These are phyloP conservation scores for Venustaconcha ellipsiformis DNA, from an alignment of 1,140 invertebrate genomes.

Conservation along the genomic window DNA sequence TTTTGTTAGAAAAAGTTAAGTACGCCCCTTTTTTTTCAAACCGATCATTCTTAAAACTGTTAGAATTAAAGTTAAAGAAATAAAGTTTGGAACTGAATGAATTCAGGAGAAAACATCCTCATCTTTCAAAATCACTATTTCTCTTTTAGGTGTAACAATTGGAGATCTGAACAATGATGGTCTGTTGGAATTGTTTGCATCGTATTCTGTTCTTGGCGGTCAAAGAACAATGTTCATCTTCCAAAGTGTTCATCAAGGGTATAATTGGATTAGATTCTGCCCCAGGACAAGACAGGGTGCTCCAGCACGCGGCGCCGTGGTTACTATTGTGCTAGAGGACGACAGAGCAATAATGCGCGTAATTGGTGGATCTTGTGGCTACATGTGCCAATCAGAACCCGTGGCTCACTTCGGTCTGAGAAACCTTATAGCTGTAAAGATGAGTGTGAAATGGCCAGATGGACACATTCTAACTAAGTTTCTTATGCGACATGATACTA, in stretches of 20 bases:
- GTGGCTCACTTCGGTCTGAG: constrained; percentile 27
- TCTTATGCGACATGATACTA: constrained; percentile 12
- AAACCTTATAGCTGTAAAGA: background rate
- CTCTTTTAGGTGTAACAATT: constrained; percentile 6
- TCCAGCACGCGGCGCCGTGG: constrained; percentile 11
- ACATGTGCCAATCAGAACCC: constrained; percentile 30
- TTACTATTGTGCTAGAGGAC: constrained; percentile 11
- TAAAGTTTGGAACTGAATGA: too few species aligned
- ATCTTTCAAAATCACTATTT: too few species aligned
- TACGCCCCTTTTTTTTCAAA: too few species aligned
- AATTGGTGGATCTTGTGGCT: constrained; percentile 30
- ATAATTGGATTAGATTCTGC: constrained; percentile 25
- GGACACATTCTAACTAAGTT: constrained; percentile 7
- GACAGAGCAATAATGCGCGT: background rate
- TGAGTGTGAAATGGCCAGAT: constrained; percentile 15
- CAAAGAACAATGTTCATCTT: constrained; percentile 11
- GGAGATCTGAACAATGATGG: constrained; percentile 23
- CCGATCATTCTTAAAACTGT: too few species aligned
- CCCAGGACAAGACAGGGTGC: constrained; percentile 17
- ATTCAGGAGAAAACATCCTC: too few species aligned
- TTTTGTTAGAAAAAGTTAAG: too few species aligned
- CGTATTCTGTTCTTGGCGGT: constrained; percentile 1
- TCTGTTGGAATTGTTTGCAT: constrained; percentile 7
- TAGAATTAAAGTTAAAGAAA: too few species aligned
- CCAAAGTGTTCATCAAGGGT: background rate